A percentile compares a stretch with the other conserved stretches of the same genome.
Conservation (phyloP, 2,113 vertebrate genomes). For the Pteropus alecto region DNA sequence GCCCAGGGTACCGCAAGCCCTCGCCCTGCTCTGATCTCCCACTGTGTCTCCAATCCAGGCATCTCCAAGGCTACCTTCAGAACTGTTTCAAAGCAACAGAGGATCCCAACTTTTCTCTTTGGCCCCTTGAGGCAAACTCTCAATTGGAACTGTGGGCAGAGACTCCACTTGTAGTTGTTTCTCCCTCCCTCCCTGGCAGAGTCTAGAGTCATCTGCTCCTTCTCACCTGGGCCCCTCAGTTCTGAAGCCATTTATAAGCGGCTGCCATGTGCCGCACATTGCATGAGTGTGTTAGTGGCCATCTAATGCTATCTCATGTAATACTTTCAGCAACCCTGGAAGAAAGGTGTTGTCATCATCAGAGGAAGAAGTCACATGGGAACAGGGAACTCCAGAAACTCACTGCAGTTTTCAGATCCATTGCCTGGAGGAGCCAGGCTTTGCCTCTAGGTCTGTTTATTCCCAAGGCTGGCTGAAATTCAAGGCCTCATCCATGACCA, state of each 20-base stretch:
- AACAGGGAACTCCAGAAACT: not conserved
- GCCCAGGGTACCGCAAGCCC: no score
- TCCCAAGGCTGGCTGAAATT: not conserved
- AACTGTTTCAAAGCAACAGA: not conserved
- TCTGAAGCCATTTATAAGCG: not conserved
- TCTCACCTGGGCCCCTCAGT: not conserved
- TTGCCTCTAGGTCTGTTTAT: not conserved
- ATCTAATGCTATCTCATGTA: not conserved
- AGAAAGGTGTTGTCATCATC: not conserved
- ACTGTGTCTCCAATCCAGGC: not conserved
- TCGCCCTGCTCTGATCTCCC: not conserved
- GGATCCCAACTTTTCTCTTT: not conserved
- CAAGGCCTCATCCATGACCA: not conserved
- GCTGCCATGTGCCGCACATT: accelerated
- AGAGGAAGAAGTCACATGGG: not conserved
- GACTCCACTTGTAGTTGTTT: not conserved
- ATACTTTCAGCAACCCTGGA: not conserved
- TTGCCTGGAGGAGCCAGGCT: not conserved
- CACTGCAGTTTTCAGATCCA: not conserved
- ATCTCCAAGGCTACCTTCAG: not conserved
- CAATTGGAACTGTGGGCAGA: not conserved
- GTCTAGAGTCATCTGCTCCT: not conserved
- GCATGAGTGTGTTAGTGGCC: not conserved
- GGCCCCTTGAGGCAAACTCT: not conserved
- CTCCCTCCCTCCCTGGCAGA: not conserved